These are phyloP conservation scores for Dromius quadrimaculatus DNA, from an alignment of 2,888 invertebrate species.

Conservation along the genomic window DNA sequence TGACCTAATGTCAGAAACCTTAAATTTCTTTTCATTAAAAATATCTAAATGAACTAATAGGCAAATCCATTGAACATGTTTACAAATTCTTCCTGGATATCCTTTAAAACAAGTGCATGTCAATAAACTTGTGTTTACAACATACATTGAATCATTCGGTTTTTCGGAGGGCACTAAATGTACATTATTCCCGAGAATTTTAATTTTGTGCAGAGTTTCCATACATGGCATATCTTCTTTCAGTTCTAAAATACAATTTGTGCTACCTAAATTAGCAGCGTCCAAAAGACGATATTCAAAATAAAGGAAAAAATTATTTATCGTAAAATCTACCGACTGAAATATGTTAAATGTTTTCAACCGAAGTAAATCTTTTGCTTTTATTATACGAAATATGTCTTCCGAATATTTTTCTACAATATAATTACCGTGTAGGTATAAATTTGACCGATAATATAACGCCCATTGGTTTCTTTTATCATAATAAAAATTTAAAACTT, in stretches of 20 bases:
- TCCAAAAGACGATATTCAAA: slow-evolving; percentile 9
- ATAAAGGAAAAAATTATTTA: slow-evolving; percentile 17
- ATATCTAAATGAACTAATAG: slow-evolving; percentile 6
- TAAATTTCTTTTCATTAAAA: too few species aligned
- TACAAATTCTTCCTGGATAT: neutral
- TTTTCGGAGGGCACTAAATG: slow-evolving; percentile 8
- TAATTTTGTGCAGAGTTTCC: slow-evolving; percentile 10
- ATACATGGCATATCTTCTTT: slow-evolving; percentile 13
- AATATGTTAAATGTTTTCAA: neutral
- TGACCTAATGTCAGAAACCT: too few species aligned
- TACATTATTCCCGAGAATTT: neutral
- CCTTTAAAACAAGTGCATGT: slow-evolving; percentile 8
- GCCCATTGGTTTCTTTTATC: slow-evolving; percentile 13
- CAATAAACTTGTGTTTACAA: neutral
- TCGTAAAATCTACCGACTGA: slow-evolving; percentile 13
- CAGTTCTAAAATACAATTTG: slow-evolving; percentile 5
- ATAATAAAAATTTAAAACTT: slow-evolving; percentile 4
- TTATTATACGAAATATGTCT: neutral
- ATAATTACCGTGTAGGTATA: neutral
- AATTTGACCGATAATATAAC: neutral
- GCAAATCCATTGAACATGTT: slow-evolving; percentile 25
- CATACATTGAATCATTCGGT: slow-evolving; percentile 6
- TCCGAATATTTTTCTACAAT: neutral
- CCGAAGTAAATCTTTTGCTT: neutral
- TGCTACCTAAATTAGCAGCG: neutral